Conservation (phyloP, 2,113 vertebrate species). For the Oenanthe melanoleuca region DNA sequence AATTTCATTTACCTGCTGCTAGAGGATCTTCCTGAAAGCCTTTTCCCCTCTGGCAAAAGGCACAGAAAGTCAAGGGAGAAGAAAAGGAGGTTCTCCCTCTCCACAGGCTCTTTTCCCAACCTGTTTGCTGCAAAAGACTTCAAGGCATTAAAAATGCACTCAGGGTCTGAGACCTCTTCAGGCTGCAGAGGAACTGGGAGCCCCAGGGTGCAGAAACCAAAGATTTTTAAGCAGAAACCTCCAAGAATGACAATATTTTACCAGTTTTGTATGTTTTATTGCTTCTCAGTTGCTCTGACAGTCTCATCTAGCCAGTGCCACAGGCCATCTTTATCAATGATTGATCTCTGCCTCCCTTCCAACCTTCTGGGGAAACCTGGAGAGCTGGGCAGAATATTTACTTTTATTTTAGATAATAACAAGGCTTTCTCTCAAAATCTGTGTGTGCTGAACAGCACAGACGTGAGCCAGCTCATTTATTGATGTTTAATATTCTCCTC, state of each 20-base stretch:
- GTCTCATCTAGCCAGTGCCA: neutral
- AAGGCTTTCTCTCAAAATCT: neutral
- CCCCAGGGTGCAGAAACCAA: neutral
- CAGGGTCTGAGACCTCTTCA: neutral
- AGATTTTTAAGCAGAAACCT: neutral
- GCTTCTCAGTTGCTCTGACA: neutral
- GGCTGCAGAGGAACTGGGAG: neutral
- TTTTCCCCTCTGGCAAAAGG: neutral
- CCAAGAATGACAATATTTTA: neutral
- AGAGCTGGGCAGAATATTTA: neutral
- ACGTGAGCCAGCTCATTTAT: neutral
- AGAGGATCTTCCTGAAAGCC: neutral
- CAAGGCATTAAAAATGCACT: neutral
- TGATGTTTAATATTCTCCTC: slow-evolving; percentile 2
- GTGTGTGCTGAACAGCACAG: neutral
- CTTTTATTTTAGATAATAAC: neutral
- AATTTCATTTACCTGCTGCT: neutral
- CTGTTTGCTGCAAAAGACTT: neutral
- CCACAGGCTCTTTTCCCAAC: neutral
- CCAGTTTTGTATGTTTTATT: neutral
- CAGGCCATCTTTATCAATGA: neutral
- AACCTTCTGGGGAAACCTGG: neutral
- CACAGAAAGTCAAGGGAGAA: neutral
- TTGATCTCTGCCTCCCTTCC: neutral
- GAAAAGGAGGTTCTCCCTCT: neutral